Evolutionary conservation across 2,797 vertebrate genomes (phyloP).

Genomic region (Phrynocephalus forsythii): DNA sequence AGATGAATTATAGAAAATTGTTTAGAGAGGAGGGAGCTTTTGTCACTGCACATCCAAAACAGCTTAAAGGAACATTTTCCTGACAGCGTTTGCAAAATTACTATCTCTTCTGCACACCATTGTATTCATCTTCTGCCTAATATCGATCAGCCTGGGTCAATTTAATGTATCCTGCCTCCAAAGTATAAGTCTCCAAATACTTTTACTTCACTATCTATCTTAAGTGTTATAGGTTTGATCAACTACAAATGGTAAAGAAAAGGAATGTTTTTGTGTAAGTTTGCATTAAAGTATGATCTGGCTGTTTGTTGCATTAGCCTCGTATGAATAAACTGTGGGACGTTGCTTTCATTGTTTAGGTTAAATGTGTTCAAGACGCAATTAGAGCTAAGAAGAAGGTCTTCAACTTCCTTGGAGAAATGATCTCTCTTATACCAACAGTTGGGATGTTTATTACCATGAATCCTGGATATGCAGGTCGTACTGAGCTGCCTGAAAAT

Average conservation of each 20-base stretch:
- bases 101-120: not conserved
- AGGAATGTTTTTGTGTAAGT: not conserved
- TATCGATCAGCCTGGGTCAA: not conserved
- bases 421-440: slow-evolving; percentile 69
- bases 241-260: not conserved
- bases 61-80: not conserved
- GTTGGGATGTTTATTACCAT: slow-evolving; percentile 84
- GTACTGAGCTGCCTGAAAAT: slow-evolving; percentile 80
- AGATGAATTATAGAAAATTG: not conserved
- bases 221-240: not conserved
- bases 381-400: slow-evolving; percentile 78
- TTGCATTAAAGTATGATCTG: not conserved
- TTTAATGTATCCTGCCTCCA: no score
- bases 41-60: not conserved
- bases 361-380: slow-evolving; percentile 81
- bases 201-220: not conserved
- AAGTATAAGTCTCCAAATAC: not conserved
- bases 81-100: not conserved
- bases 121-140: not conserved
- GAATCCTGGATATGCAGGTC: slow-evolving; percentile 81
- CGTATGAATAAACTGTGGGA: not conserved
- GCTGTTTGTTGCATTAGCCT: not conserved
- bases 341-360: slow-evolving; percentile 56
- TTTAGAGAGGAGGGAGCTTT: not conserved
- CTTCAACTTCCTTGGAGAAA: slow-evolving; percentile 80